phyloP scores from a whole-genome alignment of 2,888 invertebrate species.

The Limnephilus auricula region DNA sequence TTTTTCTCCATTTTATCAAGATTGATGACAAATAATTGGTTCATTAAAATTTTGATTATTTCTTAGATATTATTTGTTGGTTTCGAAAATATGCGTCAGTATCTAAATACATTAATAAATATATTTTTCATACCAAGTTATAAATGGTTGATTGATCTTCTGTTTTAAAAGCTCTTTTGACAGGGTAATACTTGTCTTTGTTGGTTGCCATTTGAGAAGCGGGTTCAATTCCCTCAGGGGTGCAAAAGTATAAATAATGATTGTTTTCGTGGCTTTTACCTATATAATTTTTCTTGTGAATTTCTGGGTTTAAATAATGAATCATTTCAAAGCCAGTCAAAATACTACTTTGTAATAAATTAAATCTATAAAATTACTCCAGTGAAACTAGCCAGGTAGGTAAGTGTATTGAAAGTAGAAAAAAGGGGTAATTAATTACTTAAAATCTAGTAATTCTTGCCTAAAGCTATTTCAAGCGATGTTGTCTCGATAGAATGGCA shows the following conservation, averaged over 20 bases:
- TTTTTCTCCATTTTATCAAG: not conserved
- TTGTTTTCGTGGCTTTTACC: not conserved
- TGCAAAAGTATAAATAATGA: not conserved
- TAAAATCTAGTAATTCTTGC: too few species aligned
- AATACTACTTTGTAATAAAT: too few species aligned
- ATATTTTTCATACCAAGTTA: not conserved
- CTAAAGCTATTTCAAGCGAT: too few species aligned
- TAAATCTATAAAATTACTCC: too few species aligned
- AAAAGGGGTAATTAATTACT: too few species aligned
- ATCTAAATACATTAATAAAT: not conserved
- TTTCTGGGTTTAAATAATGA: not conserved
- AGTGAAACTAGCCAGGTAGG: too few species aligned
- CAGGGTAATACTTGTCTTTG: not conserved
- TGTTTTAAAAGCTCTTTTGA: not conserved
- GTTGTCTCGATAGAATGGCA: too few species aligned
- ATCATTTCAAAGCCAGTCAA: not conserved
- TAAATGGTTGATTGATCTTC: slow-evolving; percentile 1
- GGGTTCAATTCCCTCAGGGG: not conserved
- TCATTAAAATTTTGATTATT: not conserved
- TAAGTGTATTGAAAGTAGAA: too few species aligned
- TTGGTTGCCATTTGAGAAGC: not conserved
- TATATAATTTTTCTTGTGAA: not conserved
- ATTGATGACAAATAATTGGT: not conserved
- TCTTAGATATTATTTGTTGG: not conserved
- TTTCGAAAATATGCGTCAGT: not conserved